Conservation (phyloP, 2,113 vertebrate genomes). For the Semnopithecus entellus region DNA sequence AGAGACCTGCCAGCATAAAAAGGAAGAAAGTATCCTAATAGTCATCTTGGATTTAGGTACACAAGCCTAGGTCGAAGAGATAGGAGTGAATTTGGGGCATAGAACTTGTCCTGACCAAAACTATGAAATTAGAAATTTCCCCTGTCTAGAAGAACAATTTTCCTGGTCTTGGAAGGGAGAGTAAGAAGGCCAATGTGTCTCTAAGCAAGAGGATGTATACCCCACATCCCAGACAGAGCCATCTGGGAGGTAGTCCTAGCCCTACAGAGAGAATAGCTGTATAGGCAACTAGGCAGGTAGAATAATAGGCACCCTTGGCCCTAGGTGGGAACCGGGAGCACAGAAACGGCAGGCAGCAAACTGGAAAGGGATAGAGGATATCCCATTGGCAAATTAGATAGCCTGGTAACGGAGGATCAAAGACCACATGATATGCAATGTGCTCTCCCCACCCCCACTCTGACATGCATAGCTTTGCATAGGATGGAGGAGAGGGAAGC, state of each 20-base stretch:
- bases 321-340: rapidly evolving
- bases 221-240: not conserved
- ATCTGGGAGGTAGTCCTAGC: not conserved
- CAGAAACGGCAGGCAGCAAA: not conserved
- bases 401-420: not conserved
- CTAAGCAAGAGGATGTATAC: not conserved
- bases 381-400: not conserved
- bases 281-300: not conserved
- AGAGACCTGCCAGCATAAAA: not conserved
- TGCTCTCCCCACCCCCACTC: not conserved
- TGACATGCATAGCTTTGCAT: not conserved
- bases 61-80: not conserved
- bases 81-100: not conserved
- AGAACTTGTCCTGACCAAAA: not conserved
- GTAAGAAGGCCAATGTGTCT: not conserved
- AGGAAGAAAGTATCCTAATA: not conserved
- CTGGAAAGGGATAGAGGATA: not conserved
- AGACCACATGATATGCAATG: not conserved
- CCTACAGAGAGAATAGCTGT: not conserved
- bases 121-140: not conserved
- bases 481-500: not conserved
- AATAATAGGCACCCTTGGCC: not conserved
- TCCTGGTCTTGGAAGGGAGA: not conserved
- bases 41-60: not conserved
- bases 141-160: not conserved